Percentiles rank a stretch among this genome's conserved stretches.
Evolutionary conservation across 2,113 vertebrate species (phyloP).

Genomic region (Bambusicola thoracicus): DNA sequence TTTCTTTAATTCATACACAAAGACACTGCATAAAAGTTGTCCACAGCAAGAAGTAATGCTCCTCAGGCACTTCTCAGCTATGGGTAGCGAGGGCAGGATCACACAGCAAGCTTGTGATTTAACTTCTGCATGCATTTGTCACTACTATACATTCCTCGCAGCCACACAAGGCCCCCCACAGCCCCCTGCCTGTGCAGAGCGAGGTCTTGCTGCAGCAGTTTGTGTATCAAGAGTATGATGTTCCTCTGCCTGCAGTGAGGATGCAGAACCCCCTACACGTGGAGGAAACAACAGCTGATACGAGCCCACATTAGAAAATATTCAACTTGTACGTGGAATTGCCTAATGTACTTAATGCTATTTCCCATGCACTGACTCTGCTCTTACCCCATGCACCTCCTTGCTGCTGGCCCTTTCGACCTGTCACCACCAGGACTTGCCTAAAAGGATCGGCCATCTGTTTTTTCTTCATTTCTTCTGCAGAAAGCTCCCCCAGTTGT

Average conservation of each 20-base stretch:
- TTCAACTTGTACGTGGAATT: background rate
- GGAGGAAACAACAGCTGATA: background rate
- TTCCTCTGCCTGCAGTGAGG: background rate
- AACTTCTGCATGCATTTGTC: fast-evolving
- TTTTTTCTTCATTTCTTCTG: background rate
- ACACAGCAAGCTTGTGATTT: fast-evolving
- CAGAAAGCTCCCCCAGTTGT: background rate
- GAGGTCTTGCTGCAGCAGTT: background rate
- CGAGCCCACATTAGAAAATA: background rate
- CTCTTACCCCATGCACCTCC: background rate
- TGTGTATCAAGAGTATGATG: background rate
- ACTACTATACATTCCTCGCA: fast-evolving
- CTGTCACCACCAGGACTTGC: fast-evolving
- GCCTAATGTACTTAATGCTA: fast-evolving
- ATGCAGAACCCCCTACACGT: background rate
- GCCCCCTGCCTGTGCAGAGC: fast-evolving
- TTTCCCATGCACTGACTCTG: background rate
- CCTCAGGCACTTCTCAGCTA: background rate
- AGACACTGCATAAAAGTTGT: background rate
- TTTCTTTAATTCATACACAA: background rate
- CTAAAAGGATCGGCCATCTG: background rate
- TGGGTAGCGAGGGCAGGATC: background rate
- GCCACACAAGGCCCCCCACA: fast-evolving
- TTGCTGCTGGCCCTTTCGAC: fast-evolving
- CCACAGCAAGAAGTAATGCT: background rate